Evolutionary conservation across 2,888 invertebrate species (phyloP), one percentile per base, ranked within the genome.

Genomic region (Harpalus rufipes): DNA sequence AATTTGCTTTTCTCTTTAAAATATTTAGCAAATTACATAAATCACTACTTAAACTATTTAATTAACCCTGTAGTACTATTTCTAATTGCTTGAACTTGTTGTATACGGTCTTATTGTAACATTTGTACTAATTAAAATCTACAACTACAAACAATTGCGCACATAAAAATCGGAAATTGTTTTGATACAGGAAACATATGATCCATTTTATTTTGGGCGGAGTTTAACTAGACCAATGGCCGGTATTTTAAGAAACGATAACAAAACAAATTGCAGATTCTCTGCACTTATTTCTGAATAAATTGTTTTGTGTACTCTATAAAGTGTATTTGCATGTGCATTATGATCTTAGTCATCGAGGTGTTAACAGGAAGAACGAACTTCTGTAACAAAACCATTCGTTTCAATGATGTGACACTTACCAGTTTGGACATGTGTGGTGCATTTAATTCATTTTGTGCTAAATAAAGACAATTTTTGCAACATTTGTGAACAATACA

Each of bases 121-220:
- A 59, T 56, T 58, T 39, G 8, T 1, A 78, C 16, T 81, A 63
- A 81, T 39, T 61, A 80, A 58, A 16, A 14, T 14, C 39, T n/a
- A 51, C n/a, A 44, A 68, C 56, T 44, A 41, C 25, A 84, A 63
- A 84, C 56, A 78, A 63, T 65, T 72, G 84, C 84, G 78, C 84
- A 84, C 76, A 78, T 85, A 85, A 85, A 85, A 85, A 85, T 85
- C 85, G 85, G 85, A 84, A 78, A 84, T 84, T 84, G 84, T 84
- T 84, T 86, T 84, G 86, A 84, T 86, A 87, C 87, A 86, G 87
- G 87, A 87, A 87, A 87, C 86, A 87, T 86, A 87, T 87, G 87
- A 87, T 87, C 85, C 85, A 85, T 86, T 80, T 86, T 86, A 86
- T 85, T 86, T 86, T 86, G 86, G 84, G 86, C 86, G 86, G 87